phyloP scores from a whole-genome alignment of 1,140 invertebrate species.

The Aphelenchoides besseyi region DNA sequence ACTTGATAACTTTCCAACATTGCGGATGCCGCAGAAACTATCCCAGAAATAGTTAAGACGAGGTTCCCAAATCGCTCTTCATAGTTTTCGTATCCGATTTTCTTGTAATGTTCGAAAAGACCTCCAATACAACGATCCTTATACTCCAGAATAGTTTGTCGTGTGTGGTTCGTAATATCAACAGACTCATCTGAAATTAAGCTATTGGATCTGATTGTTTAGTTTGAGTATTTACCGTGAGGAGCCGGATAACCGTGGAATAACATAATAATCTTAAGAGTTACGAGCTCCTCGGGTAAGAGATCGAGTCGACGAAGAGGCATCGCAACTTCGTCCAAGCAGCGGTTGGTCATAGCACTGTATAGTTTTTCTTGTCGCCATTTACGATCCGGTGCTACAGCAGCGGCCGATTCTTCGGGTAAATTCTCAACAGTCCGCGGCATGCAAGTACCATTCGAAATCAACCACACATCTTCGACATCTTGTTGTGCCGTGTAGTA shows the following conservation, averaged over 20 bases:
- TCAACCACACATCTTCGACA: slow-evolving; percentile 47
- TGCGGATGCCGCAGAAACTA: slow-evolving; percentile 58
- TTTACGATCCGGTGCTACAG: slow-evolving; percentile 44
- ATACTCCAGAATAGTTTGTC: slow-evolving; percentile 41
- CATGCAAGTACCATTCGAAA: slow-evolving; percentile 49
- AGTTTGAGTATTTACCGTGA: too few relatives aligned
- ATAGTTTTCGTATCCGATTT: slow-evolving; percentile 46
- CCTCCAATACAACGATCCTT: slow-evolving; percentile 51
- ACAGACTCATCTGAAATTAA: slow-evolving; percentile 36
- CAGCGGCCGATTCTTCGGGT: slow-evolving; percentile 36
- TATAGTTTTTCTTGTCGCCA: slow-evolving; percentile 62
- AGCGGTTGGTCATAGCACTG: slow-evolving; percentile 59
- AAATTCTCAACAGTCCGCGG: slow-evolving; percentile 40
- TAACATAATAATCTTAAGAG: slow-evolving; percentile 59
- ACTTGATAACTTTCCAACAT: slow-evolving; percentile 61
- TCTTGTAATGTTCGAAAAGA: slow-evolving; percentile 53
- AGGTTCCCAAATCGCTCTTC: slow-evolving; percentile 60
- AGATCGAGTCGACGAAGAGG: slow-evolving; percentile 50
- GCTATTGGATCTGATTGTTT: too few relatives aligned
- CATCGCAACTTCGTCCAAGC: slow-evolving; percentile 60
- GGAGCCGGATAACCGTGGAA: slow-evolving; percentile 54
- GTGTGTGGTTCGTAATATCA: slow-evolving; percentile 42
- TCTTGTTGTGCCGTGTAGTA: slow-evolving; percentile 47
- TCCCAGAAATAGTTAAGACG: slow-evolving; percentile 57
- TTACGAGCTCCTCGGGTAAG: slow-evolving; percentile 59